phyloP scores from a whole-genome alignment of 2,888 invertebrate genomes.

The Thumatha senex region DNA sequence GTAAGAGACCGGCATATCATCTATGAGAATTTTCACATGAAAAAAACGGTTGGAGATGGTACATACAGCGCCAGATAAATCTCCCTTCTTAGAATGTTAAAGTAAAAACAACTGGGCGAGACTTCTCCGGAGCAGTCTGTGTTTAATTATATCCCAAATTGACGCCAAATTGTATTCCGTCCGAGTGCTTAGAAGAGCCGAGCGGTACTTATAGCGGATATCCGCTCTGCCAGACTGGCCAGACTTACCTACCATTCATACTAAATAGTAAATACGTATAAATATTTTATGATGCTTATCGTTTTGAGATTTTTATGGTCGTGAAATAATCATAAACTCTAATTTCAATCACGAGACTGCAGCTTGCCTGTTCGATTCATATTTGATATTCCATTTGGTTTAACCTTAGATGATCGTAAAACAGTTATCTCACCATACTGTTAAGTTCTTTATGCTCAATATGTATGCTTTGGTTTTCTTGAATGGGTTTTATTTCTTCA shows the following conservation, averaged over 20 bases:
- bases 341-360: conserved; percentile 38
- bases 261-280: conserved; percentile 43
- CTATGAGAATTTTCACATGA: no score
- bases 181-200: conserved; percentile 20
- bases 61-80: no score
- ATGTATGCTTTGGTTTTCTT: no score
- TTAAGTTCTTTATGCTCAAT: no score
- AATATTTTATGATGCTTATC: conserved; percentile 30
- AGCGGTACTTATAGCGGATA: conserved; percentile 62
- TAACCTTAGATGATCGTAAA: conserved; percentile 2
- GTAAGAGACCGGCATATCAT: no score
- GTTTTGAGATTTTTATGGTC: conserved; percentile 39
- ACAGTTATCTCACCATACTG: background rate
- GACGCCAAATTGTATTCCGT: conserved; percentile 19
- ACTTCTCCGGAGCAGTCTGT: no score
- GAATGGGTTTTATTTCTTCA: no score
- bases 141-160: conserved; percentile 21
- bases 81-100: no score
- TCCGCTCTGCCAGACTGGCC: conserved; percentile 61
- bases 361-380: conserved; percentile 40
- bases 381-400: conserved; percentile 16
- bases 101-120: no score
- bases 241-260: conserved; percentile 53
- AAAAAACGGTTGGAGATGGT: no score
- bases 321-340: conserved; percentile 43